A percentile compares a stretch with the other conserved stretches of the same genome.
Evolutionary conservation across 2,888 invertebrate genomes (phyloP).

Genomic region (Harmothoe impar): DNA sequence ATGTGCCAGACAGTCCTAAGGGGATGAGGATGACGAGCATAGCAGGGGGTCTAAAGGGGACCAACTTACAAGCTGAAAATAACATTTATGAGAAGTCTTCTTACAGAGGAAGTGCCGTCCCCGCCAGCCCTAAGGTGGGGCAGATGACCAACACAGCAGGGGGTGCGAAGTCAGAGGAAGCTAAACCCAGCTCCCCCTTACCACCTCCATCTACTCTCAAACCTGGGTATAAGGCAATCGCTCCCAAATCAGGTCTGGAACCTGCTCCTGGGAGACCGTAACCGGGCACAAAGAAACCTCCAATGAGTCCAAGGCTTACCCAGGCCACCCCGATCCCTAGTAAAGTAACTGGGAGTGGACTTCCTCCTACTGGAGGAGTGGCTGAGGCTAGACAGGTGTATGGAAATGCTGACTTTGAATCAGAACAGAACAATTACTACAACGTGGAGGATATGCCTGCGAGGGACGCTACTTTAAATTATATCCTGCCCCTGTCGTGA

Average conservation of each 20-base stretch:
- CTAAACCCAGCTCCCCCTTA: background rate
- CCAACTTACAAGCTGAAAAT: constrained; percentile 20
- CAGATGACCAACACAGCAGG: no score
- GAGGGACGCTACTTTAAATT: background rate
- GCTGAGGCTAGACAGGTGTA: background rate
- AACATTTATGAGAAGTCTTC: background rate
- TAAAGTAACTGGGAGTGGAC: background rate
- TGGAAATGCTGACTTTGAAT: background rate
- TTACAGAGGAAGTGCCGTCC: background rate
- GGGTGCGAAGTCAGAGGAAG: background rate
- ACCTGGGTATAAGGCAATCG: no score
- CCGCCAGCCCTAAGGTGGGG: background rate
- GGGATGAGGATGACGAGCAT: background rate
- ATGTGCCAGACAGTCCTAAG: background rate
- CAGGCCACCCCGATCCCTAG: background rate
- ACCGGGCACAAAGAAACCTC: background rate
- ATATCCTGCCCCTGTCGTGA: background rate
- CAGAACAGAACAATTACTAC: background rate
- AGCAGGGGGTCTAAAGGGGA: background rate
- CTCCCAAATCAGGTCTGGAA: background rate
- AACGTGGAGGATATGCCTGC: background rate
- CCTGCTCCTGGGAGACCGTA: background rate
- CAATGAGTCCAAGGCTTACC: background rate
- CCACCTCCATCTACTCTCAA: background rate
- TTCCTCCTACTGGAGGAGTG: background rate